These are phyloP conservation scores for Mustelus asterias DNA, from an alignment of 2,113 vertebrate genomes.

Conservation along the genomic window DNA sequence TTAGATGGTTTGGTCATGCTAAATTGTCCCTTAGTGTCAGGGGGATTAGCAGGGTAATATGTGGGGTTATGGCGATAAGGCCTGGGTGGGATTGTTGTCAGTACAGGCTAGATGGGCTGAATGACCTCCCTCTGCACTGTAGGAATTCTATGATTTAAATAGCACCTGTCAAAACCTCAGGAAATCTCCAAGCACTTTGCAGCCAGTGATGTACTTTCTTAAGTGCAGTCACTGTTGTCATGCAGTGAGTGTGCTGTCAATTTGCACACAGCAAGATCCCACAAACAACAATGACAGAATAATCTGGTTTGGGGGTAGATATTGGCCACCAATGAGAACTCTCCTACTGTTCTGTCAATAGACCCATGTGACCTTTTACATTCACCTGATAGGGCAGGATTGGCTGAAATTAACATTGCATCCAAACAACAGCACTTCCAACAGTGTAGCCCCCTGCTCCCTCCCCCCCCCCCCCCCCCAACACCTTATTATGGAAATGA, in stretches of 20 bases:
- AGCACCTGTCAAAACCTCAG: background rate
- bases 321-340: background rate
- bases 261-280: background rate
- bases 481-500: background rate
- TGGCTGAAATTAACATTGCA: too few species aligned
- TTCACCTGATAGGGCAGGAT: background rate
- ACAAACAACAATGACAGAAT: background rate
- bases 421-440: background rate
- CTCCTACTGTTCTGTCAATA: background rate
- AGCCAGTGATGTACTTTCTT: background rate
- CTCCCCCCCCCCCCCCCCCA: too few species aligned
- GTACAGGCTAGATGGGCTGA: too few species aligned
- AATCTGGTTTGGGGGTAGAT: background rate
- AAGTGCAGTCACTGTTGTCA: background rate
- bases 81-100: too few species aligned
- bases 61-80: too few species aligned
- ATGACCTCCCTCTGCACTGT: too few species aligned
- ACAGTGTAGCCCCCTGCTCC: too few species aligned
- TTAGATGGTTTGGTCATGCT: too few species aligned
- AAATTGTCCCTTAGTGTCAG: too few species aligned
- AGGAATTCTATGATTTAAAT: too few species aligned
- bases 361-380: background rate
- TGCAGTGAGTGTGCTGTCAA: background rate
- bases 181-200: background rate
- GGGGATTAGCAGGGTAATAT: too few species aligned